Evolutionary conservation across 2,888 invertebrate species (phyloP), one percentile per base, ranked within the genome.

Genomic region (Oscheius sp.): DNA sequence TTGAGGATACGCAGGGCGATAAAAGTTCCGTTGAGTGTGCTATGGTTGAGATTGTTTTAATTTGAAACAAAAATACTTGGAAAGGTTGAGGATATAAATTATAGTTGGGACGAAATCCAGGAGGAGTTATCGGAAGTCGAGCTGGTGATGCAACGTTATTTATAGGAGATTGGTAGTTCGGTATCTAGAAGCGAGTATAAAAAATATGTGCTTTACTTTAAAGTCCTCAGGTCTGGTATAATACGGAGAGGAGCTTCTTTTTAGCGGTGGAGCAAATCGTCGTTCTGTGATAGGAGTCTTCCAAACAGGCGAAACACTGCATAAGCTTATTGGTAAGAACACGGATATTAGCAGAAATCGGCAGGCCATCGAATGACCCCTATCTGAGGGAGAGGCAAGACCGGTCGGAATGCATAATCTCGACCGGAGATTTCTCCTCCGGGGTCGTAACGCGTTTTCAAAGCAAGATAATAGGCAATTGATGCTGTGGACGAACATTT

Each of bases 251-350:
- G 66, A 61, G 57, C 46, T 46, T 15, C 45, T 12, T 15, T 63
- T 70, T n/a, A 68, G 69, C 50, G 73, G 75, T 1, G 58, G 58
- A 25, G 58, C 58, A 27, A 42, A 58, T 15, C 58, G 58, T 39
- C 58, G 6, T 50, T 71, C 73, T 12, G 72, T 70, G 25, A 76
- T 58, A 0, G 76, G 76, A 10, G 76, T 76, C 67, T 68, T 70
- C 76, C 76, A 76, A 10, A 76, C 73, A 10, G 76, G 76, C 31
- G 65, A 67, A 27, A 76, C 73, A n/a, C 37, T 17, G 42, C 58
- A 15, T 10, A 20, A 20, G 6, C 15, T 34, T 8, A 33, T 55
- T 17, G 33, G 48, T 3, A 58, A 27, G 39, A 39, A 20, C 20
- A 33, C 12, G 29, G 12, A 17, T 12, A 55, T 17, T n/a, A 55